Evolutionary conservation across 2,888 invertebrate species (phyloP).

Genomic region (Meta bourneti): DNA sequence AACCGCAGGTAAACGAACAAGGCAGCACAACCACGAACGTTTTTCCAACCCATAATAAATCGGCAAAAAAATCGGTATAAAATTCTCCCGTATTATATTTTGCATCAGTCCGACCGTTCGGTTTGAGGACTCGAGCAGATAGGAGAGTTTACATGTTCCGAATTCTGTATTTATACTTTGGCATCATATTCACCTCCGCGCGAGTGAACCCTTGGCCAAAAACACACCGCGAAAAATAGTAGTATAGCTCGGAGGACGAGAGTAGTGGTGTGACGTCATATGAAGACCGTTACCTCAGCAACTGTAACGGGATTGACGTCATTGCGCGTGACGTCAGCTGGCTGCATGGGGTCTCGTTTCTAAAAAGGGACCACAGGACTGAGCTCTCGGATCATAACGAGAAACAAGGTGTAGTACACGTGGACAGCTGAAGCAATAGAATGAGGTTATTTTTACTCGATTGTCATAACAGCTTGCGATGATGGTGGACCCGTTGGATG

Average conservation of each 20-base stretch:
- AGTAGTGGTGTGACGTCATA: constrained; percentile 58
- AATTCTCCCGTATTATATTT: not conserved
- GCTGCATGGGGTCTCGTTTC: not conserved
- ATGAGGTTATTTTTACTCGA: constrained; percentile 18
- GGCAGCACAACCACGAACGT: constrained; percentile 16
- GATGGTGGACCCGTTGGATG: constrained; percentile 17
- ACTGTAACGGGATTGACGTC: constrained; percentile 52
- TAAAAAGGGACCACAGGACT: constrained; percentile 14
- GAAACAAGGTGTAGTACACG: constrained; percentile 11
- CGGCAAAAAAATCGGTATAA: not conserved
- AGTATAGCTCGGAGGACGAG: constrained; percentile 26
- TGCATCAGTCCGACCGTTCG: constrained; percentile 35
- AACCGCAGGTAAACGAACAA: constrained; percentile 40
- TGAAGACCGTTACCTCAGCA: constrained; percentile 52
- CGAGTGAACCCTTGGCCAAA: constrained; percentile 31
- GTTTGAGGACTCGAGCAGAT: constrained; percentile 24
- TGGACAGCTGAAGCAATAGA: constrained; percentile 31
- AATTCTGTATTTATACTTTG: constrained; percentile 68
- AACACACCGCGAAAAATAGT: constrained; percentile 31
- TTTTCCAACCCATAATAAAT: constrained; percentile 52
- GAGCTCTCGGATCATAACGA: not conserved
- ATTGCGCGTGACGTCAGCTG: constrained; percentile 29
- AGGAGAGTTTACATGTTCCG: constrained; percentile 51
- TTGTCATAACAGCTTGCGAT: constrained; percentile 31
- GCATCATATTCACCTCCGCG: constrained; percentile 30